Percentiles rank a stretch among this genome's conserved stretches.
These are phyloP conservation scores for Magallana gigas DNA, from an alignment of 1,140 invertebrate species.

Conservation along the genomic window DNA sequence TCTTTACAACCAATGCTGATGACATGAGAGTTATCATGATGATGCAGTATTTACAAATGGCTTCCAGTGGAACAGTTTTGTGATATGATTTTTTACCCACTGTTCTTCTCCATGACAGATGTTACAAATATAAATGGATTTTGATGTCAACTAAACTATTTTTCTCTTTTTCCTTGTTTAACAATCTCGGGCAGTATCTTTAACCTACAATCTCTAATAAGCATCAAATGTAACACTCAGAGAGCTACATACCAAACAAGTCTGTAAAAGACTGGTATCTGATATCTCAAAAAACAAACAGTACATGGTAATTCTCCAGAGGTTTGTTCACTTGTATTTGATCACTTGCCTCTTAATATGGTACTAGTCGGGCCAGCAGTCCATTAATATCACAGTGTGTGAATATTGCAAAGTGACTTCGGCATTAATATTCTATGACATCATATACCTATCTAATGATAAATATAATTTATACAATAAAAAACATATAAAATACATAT, in stretches of 20 bases:
- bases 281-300: neutral
- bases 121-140: no score
- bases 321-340: neutral
- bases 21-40: neutral
- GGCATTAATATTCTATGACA: neutral
- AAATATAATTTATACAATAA: slow-evolving; percentile 21
- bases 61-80: neutral
- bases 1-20: neutral
- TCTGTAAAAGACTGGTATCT: no score
- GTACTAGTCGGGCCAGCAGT: neutral
- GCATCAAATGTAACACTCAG: no score
- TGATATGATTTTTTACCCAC: slow-evolving; percentile 23
- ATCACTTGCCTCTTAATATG: neutral
- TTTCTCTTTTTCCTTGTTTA: neutral
- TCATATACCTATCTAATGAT: slow-evolving; percentile 20
- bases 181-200: neutral
- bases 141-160: neutral
- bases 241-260: no score
- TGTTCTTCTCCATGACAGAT: neutral
- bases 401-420: slow-evolving; percentile 16
- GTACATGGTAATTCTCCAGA: neutral
- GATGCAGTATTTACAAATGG: slow-evolving; percentile 17
- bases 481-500: slow-evolving; percentile 35
- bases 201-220: neutral
- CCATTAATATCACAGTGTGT: slow-evolving; percentile 19